phyloP scores from a whole-genome alignment of 2,113 vertebrate species.

The Neotoma lepida region DNA sequence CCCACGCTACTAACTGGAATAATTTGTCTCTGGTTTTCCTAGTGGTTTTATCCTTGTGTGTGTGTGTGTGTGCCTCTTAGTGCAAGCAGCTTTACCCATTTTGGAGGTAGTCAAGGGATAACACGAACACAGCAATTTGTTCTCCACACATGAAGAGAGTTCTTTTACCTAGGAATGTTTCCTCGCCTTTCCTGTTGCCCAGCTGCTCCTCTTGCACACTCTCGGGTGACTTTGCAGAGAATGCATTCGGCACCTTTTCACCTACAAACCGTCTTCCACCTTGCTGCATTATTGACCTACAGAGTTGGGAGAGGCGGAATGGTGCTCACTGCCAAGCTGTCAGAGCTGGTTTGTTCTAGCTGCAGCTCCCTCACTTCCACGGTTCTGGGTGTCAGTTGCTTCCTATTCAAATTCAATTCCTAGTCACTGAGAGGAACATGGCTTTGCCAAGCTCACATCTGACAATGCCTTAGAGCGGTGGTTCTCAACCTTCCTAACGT shows the following conservation, averaged over 20 bases:
- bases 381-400: background rate
- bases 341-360: background rate
- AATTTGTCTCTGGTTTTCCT: background rate
- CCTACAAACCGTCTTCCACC: background rate
- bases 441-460: background rate
- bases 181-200: background rate
- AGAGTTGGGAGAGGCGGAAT: background rate
- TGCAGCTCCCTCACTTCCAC: background rate
- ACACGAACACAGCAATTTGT: background rate
- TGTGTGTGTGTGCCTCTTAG: too few relatives aligned
- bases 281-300: background rate
- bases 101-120: background rate
- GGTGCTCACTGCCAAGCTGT: background rate
- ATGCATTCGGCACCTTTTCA: background rate
- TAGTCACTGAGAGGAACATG: background rate
- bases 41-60: too few relatives aligned
- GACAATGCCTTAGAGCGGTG: background rate
- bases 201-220: background rate
- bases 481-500: background rate
- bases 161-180: background rate
- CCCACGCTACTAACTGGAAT: background rate
- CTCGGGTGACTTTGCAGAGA: background rate
- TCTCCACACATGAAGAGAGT: background rate
- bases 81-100: background rate
- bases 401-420: background rate